These are phyloP conservation scores for Iphiclides podalirius DNA, from an alignment of 2,888 invertebrate genomes.

Conservation along the genomic window DNA sequence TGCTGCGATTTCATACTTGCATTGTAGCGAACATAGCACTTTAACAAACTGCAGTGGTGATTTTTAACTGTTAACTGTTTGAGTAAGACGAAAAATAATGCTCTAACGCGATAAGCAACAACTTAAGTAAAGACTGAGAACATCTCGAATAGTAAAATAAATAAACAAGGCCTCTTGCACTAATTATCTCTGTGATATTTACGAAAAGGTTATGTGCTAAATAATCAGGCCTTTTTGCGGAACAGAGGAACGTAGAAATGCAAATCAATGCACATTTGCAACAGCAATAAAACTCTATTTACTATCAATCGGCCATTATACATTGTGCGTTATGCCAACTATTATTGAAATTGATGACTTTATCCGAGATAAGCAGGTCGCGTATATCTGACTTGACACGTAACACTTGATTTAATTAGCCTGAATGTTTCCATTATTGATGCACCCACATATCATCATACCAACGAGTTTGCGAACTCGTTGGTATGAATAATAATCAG, in stretches of 20 bases:
- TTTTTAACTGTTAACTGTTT: no score
- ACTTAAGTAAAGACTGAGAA: no score
- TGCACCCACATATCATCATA: slow-evolving; percentile 27
- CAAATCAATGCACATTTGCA: slow-evolving; percentile 47
- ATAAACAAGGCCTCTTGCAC: background rate
- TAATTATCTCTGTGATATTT: background rate
- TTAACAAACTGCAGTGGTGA: no score
- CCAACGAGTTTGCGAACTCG: no score
- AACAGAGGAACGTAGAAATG: slow-evolving; percentile 38
- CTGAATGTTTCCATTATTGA: slow-evolving; percentile 64
- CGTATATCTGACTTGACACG: slow-evolving; percentile 62
- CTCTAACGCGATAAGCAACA: no score
- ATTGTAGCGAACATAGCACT: no score
- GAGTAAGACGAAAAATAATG: no score
- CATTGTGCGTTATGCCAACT: slow-evolving; percentile 61
- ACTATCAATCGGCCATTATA: slow-evolving; percentile 41
- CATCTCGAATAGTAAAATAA: no score
- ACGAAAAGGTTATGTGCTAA: background rate
- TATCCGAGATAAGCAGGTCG: slow-evolving; percentile 72
- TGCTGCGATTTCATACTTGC: no score
- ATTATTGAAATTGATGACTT: slow-evolving; percentile 76
- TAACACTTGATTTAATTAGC: slow-evolving; percentile 72
- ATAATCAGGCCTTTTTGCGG: slow-evolving; percentile 29
- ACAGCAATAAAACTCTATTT: slow-evolving; percentile 50
- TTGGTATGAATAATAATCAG: background rate